A percentile compares a stretch with the other conserved stretches of the same genome.
Evolutionary conservation across 2,888 invertebrate species (phyloP).

Genomic region (Polyommatus iphigenia): DNA sequence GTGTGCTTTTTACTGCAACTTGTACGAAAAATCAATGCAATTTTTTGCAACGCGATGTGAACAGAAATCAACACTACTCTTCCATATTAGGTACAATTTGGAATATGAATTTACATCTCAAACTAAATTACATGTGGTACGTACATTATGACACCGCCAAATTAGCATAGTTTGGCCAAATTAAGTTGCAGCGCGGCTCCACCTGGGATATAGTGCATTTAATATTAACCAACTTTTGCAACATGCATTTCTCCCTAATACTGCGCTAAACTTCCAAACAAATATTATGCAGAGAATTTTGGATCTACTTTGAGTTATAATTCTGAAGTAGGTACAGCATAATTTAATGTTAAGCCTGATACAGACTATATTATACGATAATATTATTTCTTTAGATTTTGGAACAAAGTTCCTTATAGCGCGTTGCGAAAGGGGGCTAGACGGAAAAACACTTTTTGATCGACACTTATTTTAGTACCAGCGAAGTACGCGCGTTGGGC

Average conservation of each 20-base stretch:
- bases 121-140: slow-evolving; percentile 24
- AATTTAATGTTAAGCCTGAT: not conserved
- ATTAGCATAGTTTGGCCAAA: slow-evolving; percentile 39
- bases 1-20: no score
- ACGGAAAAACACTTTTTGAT: no score
- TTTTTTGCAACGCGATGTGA: not conserved
- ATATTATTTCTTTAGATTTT: no score
- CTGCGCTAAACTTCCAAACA: slow-evolving; percentile 32
- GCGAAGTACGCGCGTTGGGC: no score
- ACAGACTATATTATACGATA: not conserved
- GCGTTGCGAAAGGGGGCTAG: no score
- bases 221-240: slow-evolving; percentile 54
- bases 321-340: not conserved
- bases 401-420: no score
- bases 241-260: slow-evolving; percentile 51
- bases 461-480: no score
- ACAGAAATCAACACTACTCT: not conserved
- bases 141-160: slow-evolving; percentile 30
- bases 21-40: no score
- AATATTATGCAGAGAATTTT: slow-evolving; percentile 30
- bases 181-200: slow-evolving; percentile 38
- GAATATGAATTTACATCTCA: slow-evolving; percentile 19
- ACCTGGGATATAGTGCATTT: slow-evolving; percentile 57
- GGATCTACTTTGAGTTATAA: slow-evolving; percentile 23
- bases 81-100: not conserved